Percentiles rank a stretch among this genome's conserved stretches.
Evolutionary conservation across 2,888 invertebrate genomes (phyloP).

Genomic region (Netelia virgata): DNA sequence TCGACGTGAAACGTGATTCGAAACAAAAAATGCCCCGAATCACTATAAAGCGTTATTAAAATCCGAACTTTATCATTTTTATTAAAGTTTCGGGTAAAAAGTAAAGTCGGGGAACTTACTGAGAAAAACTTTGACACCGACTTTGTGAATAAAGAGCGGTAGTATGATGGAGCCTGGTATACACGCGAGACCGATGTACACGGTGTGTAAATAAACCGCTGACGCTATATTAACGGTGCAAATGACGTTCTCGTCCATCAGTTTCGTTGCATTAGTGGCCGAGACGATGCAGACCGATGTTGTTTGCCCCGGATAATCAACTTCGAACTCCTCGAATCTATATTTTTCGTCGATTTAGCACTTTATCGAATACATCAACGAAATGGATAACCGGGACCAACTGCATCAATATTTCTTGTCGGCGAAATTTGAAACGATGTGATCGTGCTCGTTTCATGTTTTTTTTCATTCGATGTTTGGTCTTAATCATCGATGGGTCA

Average conservation of each 20-base stretch:
- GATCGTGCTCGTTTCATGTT: too few relatives aligned
- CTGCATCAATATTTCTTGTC: too few relatives aligned
- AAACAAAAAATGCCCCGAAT: background rate
- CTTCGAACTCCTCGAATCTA: constrained; percentile 92
- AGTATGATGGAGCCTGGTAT: constrained; percentile 93
- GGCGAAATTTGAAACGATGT: too few relatives aligned
- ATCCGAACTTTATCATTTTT: background rate
- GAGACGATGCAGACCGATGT: constrained; percentile 93
- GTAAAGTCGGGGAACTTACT: constrained; percentile 86
- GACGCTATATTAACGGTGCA: constrained; percentile 89
- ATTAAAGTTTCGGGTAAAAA: background rate
- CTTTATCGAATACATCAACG: background rate
- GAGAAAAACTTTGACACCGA: constrained; percentile 93
- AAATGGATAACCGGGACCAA: background rate
- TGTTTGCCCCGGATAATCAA: constrained; percentile 88
- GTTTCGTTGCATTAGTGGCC: constrained; percentile 84
- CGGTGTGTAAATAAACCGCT: constrained; percentile 91
- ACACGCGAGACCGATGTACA: constrained; percentile 92
- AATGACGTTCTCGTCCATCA: constrained; percentile 84
- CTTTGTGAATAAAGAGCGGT: constrained; percentile 91
- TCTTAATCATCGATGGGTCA: too few relatives aligned
- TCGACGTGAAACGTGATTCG: background rate
- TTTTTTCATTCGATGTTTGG: too few relatives aligned
- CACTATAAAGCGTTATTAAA: background rate
- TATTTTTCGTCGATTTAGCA: background rate